These are phyloP conservation scores for Thecocarcelia acutangulata DNA, from an alignment of 2,888 invertebrate genomes.

Conservation along the genomic window DNA sequence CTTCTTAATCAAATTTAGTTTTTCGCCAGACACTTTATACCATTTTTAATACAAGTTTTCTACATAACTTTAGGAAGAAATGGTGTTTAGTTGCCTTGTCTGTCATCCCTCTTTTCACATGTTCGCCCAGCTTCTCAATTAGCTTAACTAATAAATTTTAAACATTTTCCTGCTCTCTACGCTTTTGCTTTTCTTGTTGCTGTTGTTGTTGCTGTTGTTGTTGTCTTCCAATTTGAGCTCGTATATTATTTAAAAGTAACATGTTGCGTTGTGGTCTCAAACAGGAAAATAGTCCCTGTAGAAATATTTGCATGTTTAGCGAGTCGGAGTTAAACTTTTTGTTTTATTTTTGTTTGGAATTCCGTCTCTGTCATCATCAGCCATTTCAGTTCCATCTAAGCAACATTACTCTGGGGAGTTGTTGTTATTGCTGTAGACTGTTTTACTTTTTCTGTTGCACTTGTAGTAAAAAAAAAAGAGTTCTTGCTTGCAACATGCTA, in stretches of 20 bases:
- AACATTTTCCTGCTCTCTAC: constrained; percentile 29
- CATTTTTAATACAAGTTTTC: too few relatives aligned
- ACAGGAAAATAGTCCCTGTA: constrained; percentile 47
- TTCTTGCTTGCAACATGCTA: constrained; percentile 13
- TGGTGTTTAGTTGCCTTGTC: constrained; percentile 35
- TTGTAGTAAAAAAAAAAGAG: constrained; percentile 24
- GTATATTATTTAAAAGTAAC: constrained; percentile 32
- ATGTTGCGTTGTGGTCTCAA: constrained; percentile 6
- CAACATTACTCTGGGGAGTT: constrained; percentile 50
- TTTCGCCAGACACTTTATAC: too few relatives aligned
- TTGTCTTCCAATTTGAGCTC: constrained; percentile 18
- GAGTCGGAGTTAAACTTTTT: constrained; percentile 1
- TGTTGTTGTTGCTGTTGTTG: too few relatives aligned
- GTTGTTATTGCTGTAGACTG: constrained; percentile 17
- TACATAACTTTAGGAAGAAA: background rate
- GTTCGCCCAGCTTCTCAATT: constrained; percentile 50
- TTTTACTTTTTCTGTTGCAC: constrained; percentile 6
- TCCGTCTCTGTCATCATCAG: constrained; percentile 26
- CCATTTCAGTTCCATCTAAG: constrained; percentile 5
- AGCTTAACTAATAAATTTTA: constrained; percentile 57
- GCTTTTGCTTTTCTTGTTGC: constrained; percentile 14
- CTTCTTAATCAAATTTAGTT: too few relatives aligned
- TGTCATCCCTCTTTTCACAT: background rate
- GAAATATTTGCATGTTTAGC: constrained; percentile 63
- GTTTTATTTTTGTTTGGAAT: background rate